Base-by-base conservation (phyloP, 2,888 invertebrate species). In the Drosophila paranaensis region DNA sequence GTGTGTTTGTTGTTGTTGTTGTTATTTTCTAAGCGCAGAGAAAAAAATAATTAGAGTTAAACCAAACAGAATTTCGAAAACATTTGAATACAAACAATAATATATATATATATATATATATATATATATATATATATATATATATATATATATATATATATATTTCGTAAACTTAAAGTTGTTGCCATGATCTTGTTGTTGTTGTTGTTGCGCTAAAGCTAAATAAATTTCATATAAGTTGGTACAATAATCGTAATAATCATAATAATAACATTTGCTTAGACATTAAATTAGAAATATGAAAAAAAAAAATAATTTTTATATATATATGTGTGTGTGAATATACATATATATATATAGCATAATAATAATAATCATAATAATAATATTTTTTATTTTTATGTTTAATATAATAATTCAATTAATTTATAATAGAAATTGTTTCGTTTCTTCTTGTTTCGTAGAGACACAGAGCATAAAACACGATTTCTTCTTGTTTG, bases 211-310 rank as follows among this genome's bases (percentile, higher is more conserved):
- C 70, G 75, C 88, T 89, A 88, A 88, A 82, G 87, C 88, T 88
- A 88, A 86, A 90, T 79, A 84, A 84, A 88, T 88, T 88, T 83
- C 85, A 79, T 82, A 83, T 79, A 83, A 87, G 77, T 88, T 83
- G 85, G 74, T 88, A 82, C 84, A 82, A 80, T 77, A 74, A 79
- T 65, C 67, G 68, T 74, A 56, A 42, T 78, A 73, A 62, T 79
- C 62, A 87, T 83, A 84, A 84, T 84, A 84, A 88, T 84, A 84
- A 84, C 83, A 84, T 84, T 88, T 72, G 73, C 83, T 84, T 84
- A 84, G 53, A 77, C 48, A 72, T 80, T 67, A 75, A 79, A 79
- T 79, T 79, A 79, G 66, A 69, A 48, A 55, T 70, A 72, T 54
- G 61, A 50, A 69, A 77, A 60, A 82, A 85, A 77, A 79, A 57